Evolutionary conservation across 2,797 vertebrate species (phyloP).

Genomic region (Prionace glauca): DNA sequence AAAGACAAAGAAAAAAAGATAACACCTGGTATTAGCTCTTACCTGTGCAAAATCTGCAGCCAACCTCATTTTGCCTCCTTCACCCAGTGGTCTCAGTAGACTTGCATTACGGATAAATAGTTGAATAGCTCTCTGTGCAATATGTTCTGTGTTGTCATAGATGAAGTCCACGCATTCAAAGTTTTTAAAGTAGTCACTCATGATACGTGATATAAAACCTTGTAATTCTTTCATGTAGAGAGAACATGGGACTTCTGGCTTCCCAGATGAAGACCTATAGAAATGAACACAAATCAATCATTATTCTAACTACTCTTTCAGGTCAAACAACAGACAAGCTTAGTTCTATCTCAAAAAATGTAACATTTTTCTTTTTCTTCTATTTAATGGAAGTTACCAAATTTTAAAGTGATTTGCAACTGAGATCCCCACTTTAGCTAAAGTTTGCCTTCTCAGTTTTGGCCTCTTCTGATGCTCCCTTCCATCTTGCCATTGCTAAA

Average conservation of each 20-base stretch:
- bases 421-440: neutral
- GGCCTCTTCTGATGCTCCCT: neutral
- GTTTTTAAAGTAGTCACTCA: conserved; percentile 85
- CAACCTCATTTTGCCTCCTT: conserved; percentile 90
- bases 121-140: conserved; percentile 80
- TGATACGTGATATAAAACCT: conserved; percentile 83
- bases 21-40: conserved; percentile 40
- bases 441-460: neutral
- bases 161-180: conserved; percentile 88
- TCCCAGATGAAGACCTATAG: conserved; percentile 68
- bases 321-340: neutral
- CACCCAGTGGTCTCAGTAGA: conserved; percentile 79
- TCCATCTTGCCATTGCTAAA: neutral
- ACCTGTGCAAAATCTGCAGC: conserved; percentile 95
- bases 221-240: conserved; percentile 97
- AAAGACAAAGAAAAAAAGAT: conserved; percentile 39
- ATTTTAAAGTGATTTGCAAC: neutral
- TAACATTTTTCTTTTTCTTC: neutral
- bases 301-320: neutral
- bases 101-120: conserved; percentile 84
- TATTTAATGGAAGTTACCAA: neutral
- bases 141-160: conserved; percentile 78
- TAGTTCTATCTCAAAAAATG: neutral
- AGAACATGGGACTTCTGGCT: conserved; percentile 82
- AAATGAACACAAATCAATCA: conserved; percentile 31